A percentile compares a stretch with the other conserved stretches of the same genome.
Conservation (phyloP, 2,797 vertebrate genomes). For the Austrolebias charrua region DNA sequence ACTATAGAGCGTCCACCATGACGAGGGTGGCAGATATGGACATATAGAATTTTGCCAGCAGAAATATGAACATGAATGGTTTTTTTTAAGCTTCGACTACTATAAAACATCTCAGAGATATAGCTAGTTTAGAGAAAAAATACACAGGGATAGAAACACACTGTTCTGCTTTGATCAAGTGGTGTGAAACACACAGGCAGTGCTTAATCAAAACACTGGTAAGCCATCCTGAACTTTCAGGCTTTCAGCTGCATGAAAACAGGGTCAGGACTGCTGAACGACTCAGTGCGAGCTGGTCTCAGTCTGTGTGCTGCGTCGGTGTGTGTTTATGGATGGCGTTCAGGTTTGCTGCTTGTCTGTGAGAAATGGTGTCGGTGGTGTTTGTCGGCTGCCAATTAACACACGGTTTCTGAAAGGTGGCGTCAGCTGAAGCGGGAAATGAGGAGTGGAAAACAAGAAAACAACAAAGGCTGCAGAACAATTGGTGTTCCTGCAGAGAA, state of each 20-base stretch:
- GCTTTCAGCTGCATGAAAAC: constrained; percentile 64
- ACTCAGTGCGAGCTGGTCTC: constrained; percentile 55
- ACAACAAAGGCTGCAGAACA: constrained; percentile 28
- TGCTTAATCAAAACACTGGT: constrained; percentile 71
- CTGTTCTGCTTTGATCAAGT: constrained; percentile 60
- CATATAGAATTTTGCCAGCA: not conserved
- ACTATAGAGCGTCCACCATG: constrained; percentile 25
- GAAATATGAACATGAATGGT: constrained; percentile 21
- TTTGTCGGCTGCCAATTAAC: constrained; percentile 64
- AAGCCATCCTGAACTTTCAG: constrained; percentile 64
- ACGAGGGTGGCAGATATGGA: constrained; percentile 6
- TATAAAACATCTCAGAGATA: constrained; percentile 37
- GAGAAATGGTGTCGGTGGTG: constrained; percentile 31
- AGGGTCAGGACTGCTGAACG: constrained; percentile 62
- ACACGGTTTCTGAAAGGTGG: constrained; percentile 43
- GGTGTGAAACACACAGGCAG: constrained; percentile 59
- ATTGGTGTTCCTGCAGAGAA: constrained; percentile 21
- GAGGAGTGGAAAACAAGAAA: constrained; percentile 33
- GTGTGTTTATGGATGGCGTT: constrained; percentile 7
- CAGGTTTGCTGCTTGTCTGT: constrained; percentile 33
- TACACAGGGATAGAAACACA: constrained; percentile 14
- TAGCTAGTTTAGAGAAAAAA: constrained; percentile 23
- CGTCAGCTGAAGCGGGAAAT: constrained; percentile 25
- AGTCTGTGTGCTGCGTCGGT: constrained; percentile 24
- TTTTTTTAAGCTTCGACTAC: constrained; percentile 50